These are phyloP conservation scores for Pyrgilauda ruficollis DNA, from an alignment of 2,113 vertebrate species.

Conservation along the genomic window DNA sequence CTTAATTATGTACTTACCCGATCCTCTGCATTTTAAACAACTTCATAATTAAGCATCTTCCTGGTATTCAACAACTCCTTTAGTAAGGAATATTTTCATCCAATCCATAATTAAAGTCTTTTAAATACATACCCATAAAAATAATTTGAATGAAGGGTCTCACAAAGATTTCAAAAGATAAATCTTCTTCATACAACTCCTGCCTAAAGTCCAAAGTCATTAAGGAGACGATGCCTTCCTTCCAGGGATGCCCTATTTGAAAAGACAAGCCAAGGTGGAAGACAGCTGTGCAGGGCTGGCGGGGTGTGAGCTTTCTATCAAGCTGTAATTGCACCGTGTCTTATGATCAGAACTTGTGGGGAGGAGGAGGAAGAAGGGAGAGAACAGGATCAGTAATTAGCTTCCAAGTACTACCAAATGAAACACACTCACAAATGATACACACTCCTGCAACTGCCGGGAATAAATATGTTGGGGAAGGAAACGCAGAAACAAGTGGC, in stretches of 20 bases:
- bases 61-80: background rate
- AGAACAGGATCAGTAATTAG: background rate
- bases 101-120: background rate
- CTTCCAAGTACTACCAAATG: background rate
- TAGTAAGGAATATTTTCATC: background rate
- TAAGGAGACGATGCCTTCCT: background rate
- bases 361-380: background rate
- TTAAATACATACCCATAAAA: background rate
- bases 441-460: accelerated
- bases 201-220: background rate
- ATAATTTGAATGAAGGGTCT: background rate
- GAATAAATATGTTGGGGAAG: background rate
- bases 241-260: background rate
- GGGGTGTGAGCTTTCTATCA: background rate
- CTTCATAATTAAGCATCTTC: background rate
- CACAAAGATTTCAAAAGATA: background rate
- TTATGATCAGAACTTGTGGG: background rate
- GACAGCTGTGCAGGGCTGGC: background rate
- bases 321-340: background rate
- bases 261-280: background rate
- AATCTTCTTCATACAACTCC: background rate
- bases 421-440: no score
- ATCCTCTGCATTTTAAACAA: slow-evolving; percentile 16
- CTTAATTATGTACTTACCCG: slow-evolving; percentile 7
- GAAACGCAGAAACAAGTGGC: background rate